Percentiles rank a stretch among this genome's conserved stretches.
These are phyloP conservation scores for Morbakka virulenta DNA, from an alignment of 30 jellyfish, hydroid and myxozoan species.

Conservation along the genomic window DNA sequence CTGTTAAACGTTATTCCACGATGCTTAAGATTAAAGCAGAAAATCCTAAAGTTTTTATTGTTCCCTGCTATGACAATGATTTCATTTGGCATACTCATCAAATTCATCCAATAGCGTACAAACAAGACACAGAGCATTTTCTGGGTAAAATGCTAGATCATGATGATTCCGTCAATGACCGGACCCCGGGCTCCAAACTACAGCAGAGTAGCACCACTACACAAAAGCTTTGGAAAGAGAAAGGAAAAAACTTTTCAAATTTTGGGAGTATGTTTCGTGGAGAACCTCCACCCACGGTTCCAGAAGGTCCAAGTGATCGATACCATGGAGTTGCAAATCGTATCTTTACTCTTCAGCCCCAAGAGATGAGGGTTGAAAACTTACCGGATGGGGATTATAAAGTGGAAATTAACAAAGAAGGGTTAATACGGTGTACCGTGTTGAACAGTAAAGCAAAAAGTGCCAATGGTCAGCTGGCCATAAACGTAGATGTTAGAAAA, in stretches of 20 bases:
- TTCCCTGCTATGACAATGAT: conserved; percentile 87
- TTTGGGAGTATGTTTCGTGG: conserved; percentile 93
- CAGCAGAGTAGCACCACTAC: conserved; percentile 50
- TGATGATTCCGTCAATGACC: conserved; percentile 53
- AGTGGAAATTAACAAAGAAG: conserved; percentile 30
- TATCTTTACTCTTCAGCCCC: conserved; percentile 24
- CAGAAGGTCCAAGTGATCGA: conserved; percentile 39
- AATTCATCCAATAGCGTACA: conserved; percentile 48
- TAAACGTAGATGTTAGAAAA: too few relatives aligned
- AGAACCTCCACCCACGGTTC: conserved; percentile 63
- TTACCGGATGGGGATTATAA: conserved; percentile 20
- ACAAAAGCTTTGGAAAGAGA: conserved; percentile 54
- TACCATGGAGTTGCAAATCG: conserved; percentile 16
- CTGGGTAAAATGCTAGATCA: conserved; percentile 66
- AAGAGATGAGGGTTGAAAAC: conserved; percentile 29
- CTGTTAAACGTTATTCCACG: conserved; percentile 62
- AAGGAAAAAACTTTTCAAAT: conserved; percentile 51
- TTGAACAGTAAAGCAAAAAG: conserved; percentile 33
- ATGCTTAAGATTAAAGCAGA: conserved; percentile 65
- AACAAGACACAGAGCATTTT: conserved; percentile 45
- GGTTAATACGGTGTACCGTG: too few relatives aligned
- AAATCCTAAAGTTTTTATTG: conserved; percentile 58
- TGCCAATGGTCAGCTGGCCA: conserved; percentile 6
- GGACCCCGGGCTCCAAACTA: conserved; percentile 74
- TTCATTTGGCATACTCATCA: conserved; percentile 88